phyloP scores from a whole-genome alignment of 2,888 invertebrate species.

The Augiades crinisus region DNA sequence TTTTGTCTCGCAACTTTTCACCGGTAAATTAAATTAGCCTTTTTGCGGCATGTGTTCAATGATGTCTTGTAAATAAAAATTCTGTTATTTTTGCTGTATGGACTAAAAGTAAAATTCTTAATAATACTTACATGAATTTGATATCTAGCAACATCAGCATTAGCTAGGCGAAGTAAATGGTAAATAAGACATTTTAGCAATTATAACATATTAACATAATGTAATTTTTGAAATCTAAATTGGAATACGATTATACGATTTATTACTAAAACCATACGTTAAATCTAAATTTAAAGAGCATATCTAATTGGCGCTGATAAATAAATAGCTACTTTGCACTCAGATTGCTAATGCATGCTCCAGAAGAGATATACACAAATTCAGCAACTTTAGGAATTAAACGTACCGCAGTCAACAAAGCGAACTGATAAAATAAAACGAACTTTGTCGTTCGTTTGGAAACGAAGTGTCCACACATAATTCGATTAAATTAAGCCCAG shows the following conservation, averaged over 20 bases:
- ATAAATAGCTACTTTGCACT: background rate
- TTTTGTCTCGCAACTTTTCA: constrained; percentile 19
- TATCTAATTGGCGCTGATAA: background rate
- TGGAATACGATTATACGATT: too few relatives aligned
- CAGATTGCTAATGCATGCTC: background rate
- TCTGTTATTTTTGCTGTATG: background rate
- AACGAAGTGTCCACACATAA: background rate
- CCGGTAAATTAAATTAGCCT: constrained; percentile 21
- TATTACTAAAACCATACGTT: too few relatives aligned
- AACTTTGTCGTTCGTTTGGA: background rate
- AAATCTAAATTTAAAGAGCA: background rate
- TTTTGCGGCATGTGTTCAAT: constrained; percentile 11
- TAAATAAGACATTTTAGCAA: too few relatives aligned
- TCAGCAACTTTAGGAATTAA: constrained; percentile 10
- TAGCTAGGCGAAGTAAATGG: too few relatives aligned
- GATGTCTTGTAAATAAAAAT: background rate
- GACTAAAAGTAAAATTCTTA: too few relatives aligned
- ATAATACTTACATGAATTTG: too few relatives aligned
- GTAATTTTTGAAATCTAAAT: too few relatives aligned
- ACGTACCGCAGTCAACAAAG: background rate
- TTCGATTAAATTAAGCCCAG: background rate
- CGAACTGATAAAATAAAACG: background rate
- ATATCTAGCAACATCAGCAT: too few relatives aligned
- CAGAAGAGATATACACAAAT: constrained; percentile 6
- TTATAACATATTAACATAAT: too few relatives aligned